Evolutionary conservation across 2,888 invertebrate genomes (phyloP).

Genomic region (Eupithecia centaureata): DNA sequence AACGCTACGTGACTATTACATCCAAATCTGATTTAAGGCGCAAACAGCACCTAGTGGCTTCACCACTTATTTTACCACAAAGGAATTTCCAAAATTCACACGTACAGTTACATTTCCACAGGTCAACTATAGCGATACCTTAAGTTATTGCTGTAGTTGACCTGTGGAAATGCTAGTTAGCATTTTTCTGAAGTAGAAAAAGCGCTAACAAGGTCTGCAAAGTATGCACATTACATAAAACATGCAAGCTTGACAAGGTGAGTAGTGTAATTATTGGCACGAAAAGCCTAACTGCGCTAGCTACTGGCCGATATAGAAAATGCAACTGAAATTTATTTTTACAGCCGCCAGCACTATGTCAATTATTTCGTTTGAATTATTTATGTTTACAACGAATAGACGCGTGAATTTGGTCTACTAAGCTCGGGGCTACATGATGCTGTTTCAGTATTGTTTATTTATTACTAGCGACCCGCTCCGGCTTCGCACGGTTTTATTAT

Average conservation of each 20-base stretch:
- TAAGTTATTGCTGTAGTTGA: constrained; percentile 1
- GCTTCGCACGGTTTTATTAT: too few relatives aligned
- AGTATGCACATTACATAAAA: constrained; percentile 40
- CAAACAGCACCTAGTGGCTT: too few relatives aligned
- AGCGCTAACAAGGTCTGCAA: constrained; percentile 41
- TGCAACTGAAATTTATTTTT: constrained; percentile 1
- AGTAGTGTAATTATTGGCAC: constrained; percentile 45
- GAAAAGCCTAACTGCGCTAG: constrained; percentile 17
- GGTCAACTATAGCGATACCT: too few relatives aligned
- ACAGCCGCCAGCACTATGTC: not conserved
- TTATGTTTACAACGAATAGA: too few relatives aligned
- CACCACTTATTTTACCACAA: too few relatives aligned
- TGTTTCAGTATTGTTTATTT: too few relatives aligned
- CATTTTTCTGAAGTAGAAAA: constrained; percentile 34
- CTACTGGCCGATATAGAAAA: not conserved
- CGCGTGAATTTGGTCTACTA: too few relatives aligned
- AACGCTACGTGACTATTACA: not conserved
- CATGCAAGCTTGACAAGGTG: constrained; percentile 37
- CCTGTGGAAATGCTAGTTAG: constrained; percentile 24
- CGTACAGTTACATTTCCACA: too few relatives aligned
- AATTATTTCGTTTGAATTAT: not conserved
- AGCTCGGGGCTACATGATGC: too few relatives aligned
- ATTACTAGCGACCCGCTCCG: too few relatives aligned
- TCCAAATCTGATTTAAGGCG: not conserved
- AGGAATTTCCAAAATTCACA: too few relatives aligned